Base-by-base conservation (phyloP, 2,888 invertebrate species). In the Drosophila macrospina region DNA sequence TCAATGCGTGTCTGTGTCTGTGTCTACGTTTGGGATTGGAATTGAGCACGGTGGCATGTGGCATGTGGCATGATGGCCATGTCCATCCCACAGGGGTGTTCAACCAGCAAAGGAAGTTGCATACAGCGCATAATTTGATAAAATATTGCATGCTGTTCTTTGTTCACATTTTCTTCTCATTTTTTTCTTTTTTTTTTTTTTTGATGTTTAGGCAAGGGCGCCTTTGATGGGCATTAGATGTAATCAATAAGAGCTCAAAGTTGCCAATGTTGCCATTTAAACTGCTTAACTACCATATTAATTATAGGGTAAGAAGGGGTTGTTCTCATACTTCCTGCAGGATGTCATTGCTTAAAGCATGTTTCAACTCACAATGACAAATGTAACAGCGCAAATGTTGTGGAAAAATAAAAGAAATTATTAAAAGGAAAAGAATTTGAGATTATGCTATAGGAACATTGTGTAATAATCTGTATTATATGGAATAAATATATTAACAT, bases 101-200 rank as follows among this genome's bases (percentile, higher is more conserved):
- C 57, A 69, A 68, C 80, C 80, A 66, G 74, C 61, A 66, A 55
- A 74, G 82, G 76, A 82, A 75, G 76, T 80, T 82, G 83, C 80
- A 83, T 68, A 77, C 74, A 83, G 63, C 74, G 78, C 86, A 86
- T 86, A 83, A 83, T 83, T 83, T 86, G 82, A 83, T 83, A 80
- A 83, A 83, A 86, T 86, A 83, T 83, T 83, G 84, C 76, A 80
- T 71, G 80, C 77, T 66, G 63, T 74, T 64, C 78, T 75, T 80
- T 74, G 60, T 59, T 34, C 62, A 37, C 41, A 50, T 39, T 59
- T 41, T 30, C 30, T 39, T 26, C 20, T 8, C 5, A 6, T 28
- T 28, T 28, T 7, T 6, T 2, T 6, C 4, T 5, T 36, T 24
- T 34, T 4, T 15, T 36, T 10, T 15, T 3, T 37, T 36, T 26